These are phyloP conservation scores for Semaprochilodus insignis DNA, from an alignment of 2,797 vertebrate genomes.

Conservation along the genomic window DNA sequence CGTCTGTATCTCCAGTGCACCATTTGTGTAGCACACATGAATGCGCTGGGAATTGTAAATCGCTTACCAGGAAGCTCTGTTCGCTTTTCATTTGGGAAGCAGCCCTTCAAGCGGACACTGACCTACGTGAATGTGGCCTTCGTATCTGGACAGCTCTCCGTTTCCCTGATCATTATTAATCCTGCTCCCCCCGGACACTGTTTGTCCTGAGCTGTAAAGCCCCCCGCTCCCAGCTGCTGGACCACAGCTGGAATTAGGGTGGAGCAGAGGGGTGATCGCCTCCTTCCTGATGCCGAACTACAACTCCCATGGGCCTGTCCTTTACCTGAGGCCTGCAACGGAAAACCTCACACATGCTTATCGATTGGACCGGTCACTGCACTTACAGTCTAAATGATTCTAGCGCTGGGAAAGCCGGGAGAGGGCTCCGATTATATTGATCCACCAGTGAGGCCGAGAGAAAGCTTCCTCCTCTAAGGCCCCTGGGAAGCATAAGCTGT, in stretches of 20 bases:
- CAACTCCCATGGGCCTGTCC: slow-evolving; percentile 26
- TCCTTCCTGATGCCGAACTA: slow-evolving; percentile 21
- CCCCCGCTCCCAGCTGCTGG: neutral
- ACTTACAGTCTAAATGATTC: neutral
- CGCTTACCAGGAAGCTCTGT: neutral
- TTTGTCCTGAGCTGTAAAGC: slow-evolving; percentile 1
- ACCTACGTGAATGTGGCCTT: slow-evolving; percentile 28
- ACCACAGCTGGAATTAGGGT: slow-evolving; percentile 12
- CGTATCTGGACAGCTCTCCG: slow-evolving; percentile 19
- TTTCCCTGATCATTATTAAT: slow-evolving; percentile 40
- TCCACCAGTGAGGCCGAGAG: neutral
- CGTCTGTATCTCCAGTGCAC: neutral
- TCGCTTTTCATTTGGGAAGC: neutral
- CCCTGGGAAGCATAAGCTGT: neutral
- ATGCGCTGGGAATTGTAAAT: neutral
- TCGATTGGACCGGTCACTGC: slow-evolving; percentile 9
- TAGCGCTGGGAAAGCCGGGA: neutral
- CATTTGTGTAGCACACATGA: neutral
- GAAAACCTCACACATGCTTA: neutral
- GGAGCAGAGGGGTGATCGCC: neutral
- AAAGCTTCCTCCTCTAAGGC: slow-evolving; percentile 8
- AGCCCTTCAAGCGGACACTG: slow-evolving; percentile 1
- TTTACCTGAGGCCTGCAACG: neutral
- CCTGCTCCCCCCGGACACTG: slow-evolving; percentile 7
- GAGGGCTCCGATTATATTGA: slow-evolving; percentile 12